Base-by-base conservation (phyloP, 1,140 invertebrate species). In the Cotesia vestalis region DNA sequence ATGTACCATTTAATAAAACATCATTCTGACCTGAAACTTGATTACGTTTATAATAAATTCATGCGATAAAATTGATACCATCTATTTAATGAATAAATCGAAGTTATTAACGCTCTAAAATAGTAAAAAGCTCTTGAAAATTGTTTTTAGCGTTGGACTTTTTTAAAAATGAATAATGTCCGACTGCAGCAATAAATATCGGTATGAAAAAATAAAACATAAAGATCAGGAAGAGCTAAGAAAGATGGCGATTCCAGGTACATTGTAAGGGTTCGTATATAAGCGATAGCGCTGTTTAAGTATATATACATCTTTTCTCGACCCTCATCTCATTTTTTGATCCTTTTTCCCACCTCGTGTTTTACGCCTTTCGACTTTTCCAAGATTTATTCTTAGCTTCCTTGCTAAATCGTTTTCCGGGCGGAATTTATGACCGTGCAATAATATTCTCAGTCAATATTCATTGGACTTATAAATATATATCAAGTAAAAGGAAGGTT, bases 301-400 rank as follows among this genome's bases (percentile, higher is more conserved):
- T 36, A 20, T 51, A 57, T 69, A 35, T 69, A 36, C 27, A 60
- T 14, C 51, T 60, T 27, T 27, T 27, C 27, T 66, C 40, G 12
- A 63, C 38, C 51, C 35, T 66, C 17, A 35, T 59, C 46, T 60
- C 17, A 55, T 35, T 34, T 38, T 60, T 17, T 57, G 5, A 2
- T 34, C 34, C 60, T 69, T 57, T 72, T 60, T 38, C 27, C 66
- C 62, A 57, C 66, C 61, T 75, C 78, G 82, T 84, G 85, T 86
- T 86, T 85, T 85, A 85, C 84, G 85, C 84, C 83, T 86, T 85
- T 85, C 85, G 84, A 85, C 84, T 85, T 85, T 80, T 85, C 78
- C 80, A 82, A 85, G 84, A 86, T 86, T 86, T 86, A 86, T 86
- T 81, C 81, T 78, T 79, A 75, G 82, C 81, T 85, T 86, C 83